These are phyloP conservation scores for Bostrychus sinensis DNA, from an alignment of 2,113 vertebrate species.

Conservation along the genomic window DNA sequence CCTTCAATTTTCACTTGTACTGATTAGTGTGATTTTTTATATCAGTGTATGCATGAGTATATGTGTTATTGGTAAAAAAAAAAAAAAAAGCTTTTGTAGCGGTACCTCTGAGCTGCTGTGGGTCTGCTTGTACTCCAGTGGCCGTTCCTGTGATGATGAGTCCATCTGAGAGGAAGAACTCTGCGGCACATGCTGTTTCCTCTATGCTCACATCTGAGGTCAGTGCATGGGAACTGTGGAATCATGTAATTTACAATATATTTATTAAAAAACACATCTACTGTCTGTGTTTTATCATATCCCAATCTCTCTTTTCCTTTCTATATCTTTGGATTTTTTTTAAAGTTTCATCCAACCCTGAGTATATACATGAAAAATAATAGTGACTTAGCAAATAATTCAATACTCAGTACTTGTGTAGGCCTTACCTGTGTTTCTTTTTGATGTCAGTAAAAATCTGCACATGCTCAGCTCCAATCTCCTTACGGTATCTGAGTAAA, in stretches of 20 bases:
- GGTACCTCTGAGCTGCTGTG: constrained; percentile 80
- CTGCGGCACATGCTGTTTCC: constrained; percentile 81
- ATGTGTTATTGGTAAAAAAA: background rate
- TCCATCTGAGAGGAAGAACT: constrained; percentile 88
- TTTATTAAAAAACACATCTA: background rate
- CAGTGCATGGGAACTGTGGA: constrained; percentile 83
- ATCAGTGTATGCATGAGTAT: too few relatives aligned
- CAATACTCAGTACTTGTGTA: background rate
- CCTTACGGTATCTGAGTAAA: constrained; percentile 84
- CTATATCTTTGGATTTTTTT: too few relatives aligned
- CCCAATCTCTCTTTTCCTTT: too few relatives aligned
- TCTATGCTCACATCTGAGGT: constrained; percentile 82
- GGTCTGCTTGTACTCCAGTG: constrained; percentile 80
- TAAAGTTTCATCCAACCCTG: too few relatives aligned
- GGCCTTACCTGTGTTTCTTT: constrained; percentile 89
- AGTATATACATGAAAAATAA: too few relatives aligned
- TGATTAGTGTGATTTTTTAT: too few relatives aligned
- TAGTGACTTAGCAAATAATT: too few relatives aligned
- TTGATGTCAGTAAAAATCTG: constrained; percentile 91
- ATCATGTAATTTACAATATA: background rate
- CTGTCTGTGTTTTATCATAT: too few relatives aligned
- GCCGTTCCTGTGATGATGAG: constrained; percentile 84
- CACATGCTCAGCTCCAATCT: constrained; percentile 83
- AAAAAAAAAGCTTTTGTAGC: background rate
- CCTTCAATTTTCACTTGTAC: background rate